These are phyloP conservation scores for Hypselothyrea guttata DNA, from an alignment of 2,888 invertebrate genomes.

Conservation along the genomic window DNA sequence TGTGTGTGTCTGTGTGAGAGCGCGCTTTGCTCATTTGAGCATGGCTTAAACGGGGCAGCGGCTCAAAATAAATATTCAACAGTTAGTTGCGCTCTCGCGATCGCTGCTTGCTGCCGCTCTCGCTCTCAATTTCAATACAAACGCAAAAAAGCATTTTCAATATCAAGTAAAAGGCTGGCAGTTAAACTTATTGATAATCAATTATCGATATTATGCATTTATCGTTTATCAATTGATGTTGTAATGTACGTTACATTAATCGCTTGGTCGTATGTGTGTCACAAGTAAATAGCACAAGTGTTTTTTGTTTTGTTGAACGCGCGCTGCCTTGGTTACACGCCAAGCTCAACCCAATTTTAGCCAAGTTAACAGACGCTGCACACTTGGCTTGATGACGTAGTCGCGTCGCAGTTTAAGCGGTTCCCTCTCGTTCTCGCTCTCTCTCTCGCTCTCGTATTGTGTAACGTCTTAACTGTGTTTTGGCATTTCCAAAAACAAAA, in stretches of 20 bases:
- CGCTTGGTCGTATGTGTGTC: conserved; percentile 25
- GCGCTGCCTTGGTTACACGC: conserved; percentile 67
- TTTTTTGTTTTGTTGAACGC: conserved; percentile 40
- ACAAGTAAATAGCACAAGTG: conserved; percentile 48
- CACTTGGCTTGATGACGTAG: conserved; percentile 65
- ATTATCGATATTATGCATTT: conserved; percentile 5
- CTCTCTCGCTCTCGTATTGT: conserved; percentile 56
- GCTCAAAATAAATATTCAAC: conserved; percentile 58
- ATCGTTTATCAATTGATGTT: no score
- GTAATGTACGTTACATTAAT: not conserved
- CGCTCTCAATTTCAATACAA: conserved; percentile 21
- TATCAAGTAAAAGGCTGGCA: conserved; percentile 14
- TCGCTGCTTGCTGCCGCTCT: conserved; percentile 2
- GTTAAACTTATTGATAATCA: not conserved
- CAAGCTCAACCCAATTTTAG: conserved; percentile 44
- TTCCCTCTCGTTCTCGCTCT: conserved; percentile 17
- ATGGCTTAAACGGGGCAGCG: conserved; percentile 66
- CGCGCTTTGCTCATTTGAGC: conserved; percentile 55
- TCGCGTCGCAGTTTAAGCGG: conserved; percentile 33
- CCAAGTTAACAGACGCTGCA: conserved; percentile 34
- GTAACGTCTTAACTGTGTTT: conserved; percentile 73
- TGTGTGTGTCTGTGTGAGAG: conserved; percentile 25
- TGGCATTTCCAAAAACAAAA: conserved; percentile 65
- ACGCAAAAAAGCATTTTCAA: conserved; percentile 23
- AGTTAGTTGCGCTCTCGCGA: conserved; percentile 43